Evolutionary conservation across 2,888 invertebrate genomes (phyloP), one percentile per base, ranked within the genome.

Genomic region (Lingula anatina): DNA sequence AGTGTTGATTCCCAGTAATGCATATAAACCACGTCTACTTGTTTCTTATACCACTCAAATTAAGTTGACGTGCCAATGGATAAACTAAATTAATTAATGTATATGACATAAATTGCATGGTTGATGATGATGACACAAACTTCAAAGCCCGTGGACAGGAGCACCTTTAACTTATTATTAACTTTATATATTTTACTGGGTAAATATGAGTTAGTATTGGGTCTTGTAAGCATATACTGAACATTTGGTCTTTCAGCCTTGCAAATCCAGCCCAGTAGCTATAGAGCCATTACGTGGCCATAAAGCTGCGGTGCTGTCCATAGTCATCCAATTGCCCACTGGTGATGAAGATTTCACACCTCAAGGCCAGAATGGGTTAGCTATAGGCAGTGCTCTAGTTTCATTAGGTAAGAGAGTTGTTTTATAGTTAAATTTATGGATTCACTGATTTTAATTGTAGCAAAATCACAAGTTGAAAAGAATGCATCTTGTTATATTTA

Each of bases 281-380:
- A 81, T 97, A 65, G 97, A 99, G 79, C 97, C 97, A 49, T 92
- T 94, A 71, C 83, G 83, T 67, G 90, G 90, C 44, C 90, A 91
- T 67, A 86, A 90, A 68, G 94, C 95, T 40, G 95, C 95, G 38
- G 92, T 96, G 70, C 82, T 96, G 62, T 93, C 95, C 57, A 84
- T 96, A 70, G 84, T 96, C 75, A 89, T 95, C 73, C 86, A 92
- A 67, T 79, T 90, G 71, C 90, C 91, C 28, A 87, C 87, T 57
- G 80, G 79, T 2, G 91, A 93, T 60, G 61, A 64, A 64, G 83
- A 86, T 41, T 89, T 88, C 76, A 68, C 78, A 1, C 76, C 76
- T 1, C 61, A 66, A 44, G 76, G 76, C 5, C 70, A 71, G 54
- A 66, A 71, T 20, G 79, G 78, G 2, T 60, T 80, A 44, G 78